phyloP scores from a whole-genome alignment of 2,888 invertebrate genomes.

The Emmelina monodactyla region DNA sequence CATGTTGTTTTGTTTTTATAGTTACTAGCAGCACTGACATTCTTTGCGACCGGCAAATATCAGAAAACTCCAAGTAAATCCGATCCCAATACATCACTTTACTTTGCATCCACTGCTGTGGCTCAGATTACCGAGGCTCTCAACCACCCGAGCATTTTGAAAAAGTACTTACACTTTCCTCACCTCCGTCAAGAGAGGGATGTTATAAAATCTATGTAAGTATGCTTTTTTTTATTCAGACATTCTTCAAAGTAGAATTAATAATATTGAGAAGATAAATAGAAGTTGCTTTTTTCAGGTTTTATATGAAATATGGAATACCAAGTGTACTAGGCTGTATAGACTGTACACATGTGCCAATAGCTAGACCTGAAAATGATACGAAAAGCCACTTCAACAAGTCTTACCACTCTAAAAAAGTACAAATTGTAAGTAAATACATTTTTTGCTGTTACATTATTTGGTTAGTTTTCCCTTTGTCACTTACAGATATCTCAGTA shows the following conservation, averaged over 20 bases:
- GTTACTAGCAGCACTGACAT: slow-evolving; percentile 49
- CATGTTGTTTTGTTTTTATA: slow-evolving; percentile 15
- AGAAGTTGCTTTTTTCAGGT: slow-evolving; percentile 24
- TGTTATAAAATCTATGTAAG: slow-evolving; percentile 42
- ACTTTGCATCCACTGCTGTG: slow-evolving; percentile 46
- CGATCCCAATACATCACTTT: slow-evolving; percentile 45
- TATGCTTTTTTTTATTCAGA: slow-evolving; percentile 4
- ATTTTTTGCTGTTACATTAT: neutral
- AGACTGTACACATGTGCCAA: slow-evolving; percentile 52
- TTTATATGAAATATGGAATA: slow-evolving; percentile 52
- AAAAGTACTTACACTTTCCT: slow-evolving; percentile 54
- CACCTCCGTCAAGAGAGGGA: slow-evolving; percentile 48
- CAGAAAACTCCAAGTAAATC: slow-evolving; percentile 46
- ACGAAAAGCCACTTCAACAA: slow-evolving; percentile 53
- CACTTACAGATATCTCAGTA: no score
- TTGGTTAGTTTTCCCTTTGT: no score
- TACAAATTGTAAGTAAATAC: slow-evolving; percentile 43
- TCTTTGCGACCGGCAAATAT: slow-evolving; percentile 48
- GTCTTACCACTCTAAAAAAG: slow-evolving; percentile 55
- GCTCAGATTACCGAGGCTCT: slow-evolving; percentile 49
- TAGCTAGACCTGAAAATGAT: slow-evolving; percentile 45
- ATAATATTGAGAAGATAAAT: no score
- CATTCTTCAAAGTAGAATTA: no score
- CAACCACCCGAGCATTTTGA: slow-evolving; percentile 44
- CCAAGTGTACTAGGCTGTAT: slow-evolving; percentile 50